Percentiles rank a stretch among this genome's conserved stretches.
These are phyloP conservation scores for Acronicta psi DNA, from an alignment of 2,888 invertebrate species.

Conservation along the genomic window DNA sequence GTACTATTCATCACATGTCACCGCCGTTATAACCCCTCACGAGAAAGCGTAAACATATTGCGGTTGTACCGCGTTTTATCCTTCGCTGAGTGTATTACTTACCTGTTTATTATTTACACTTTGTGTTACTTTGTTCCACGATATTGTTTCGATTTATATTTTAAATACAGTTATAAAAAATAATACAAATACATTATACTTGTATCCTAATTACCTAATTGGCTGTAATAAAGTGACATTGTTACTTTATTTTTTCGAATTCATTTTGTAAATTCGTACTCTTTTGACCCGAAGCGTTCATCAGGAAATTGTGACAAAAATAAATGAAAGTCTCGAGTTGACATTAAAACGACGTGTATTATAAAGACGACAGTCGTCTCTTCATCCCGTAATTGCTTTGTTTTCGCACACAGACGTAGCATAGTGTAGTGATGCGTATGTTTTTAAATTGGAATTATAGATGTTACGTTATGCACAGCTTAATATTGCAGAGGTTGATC, in stretches of 20 bases:
- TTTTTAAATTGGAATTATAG: conserved; percentile 25
- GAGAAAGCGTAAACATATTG: conserved; percentile 28
- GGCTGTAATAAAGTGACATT: background rate
- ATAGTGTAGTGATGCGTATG: conserved; percentile 8
- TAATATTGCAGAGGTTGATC: too few species aligned
- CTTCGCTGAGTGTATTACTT: conserved; percentile 24
- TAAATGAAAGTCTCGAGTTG: conserved; percentile 39
- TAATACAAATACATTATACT: too few species aligned
- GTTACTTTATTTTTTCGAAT: conserved; percentile 14
- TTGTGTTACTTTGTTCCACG: conserved; percentile 8
- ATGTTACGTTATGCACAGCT: too few species aligned
- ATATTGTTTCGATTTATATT: too few species aligned
- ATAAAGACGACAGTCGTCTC: conserved; percentile 35
- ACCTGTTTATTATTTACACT: conserved; percentile 27
- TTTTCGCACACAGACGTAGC: conserved; percentile 26
- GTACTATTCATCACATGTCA: conserved; percentile 40
- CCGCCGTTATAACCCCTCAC: conserved; percentile 24
- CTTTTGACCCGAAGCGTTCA: conserved; percentile 3
- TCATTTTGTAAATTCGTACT: conserved; percentile 9
- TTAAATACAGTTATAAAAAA: too few species aligned
- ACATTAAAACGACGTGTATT: conserved; percentile 46
- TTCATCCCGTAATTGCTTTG: conserved; percentile 31
- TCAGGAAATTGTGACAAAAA: conserved; percentile 26
- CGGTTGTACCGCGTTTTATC: conserved; percentile 16
- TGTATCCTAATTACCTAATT: conserved; percentile 1